A percentile compares a stretch with the other conserved stretches of the same genome.
phyloP scores from a whole-genome alignment of 2,888 invertebrate genomes.

The Amphipoea lucens region DNA sequence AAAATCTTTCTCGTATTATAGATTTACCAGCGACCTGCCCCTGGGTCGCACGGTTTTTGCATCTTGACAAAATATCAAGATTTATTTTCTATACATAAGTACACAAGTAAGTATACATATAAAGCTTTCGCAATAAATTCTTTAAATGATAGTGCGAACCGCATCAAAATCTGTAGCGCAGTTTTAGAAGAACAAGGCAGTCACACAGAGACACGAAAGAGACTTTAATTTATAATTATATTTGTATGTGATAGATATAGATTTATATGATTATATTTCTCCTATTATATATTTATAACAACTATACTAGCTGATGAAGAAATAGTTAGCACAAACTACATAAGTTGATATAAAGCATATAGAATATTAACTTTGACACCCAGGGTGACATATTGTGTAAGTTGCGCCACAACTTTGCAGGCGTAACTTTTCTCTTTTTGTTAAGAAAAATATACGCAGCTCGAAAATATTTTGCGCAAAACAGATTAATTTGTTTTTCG shows the following conservation, averaged over 20 bases:
- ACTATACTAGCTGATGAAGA: not conserved
- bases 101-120: not conserved
- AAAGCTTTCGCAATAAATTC: not conserved
- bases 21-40: not conserved
- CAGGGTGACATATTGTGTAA: slow-evolving; percentile 32
- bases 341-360: slow-evolving; percentile 30
- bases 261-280: not conserved
- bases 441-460: not conserved
- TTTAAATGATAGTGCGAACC: not conserved
- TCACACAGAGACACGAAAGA: not conserved
- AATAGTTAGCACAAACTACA: slow-evolving; percentile 16
- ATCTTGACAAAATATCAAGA: not conserved
- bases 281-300: not conserved
- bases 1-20: not conserved
- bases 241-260: not conserved
- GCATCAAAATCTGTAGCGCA: not conserved
- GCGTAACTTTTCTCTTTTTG: slow-evolving; percentile 1
- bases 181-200: not conserved
- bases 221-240: not conserved
- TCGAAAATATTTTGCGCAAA: slow-evolving; percentile 6
- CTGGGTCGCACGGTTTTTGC: not conserved
- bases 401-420: slow-evolving; percentile 25
- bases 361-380: slow-evolving; percentile 45
- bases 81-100: not conserved
- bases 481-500: not conserved